Evolutionary conservation across 2,113 vertebrate genomes (phyloP).

Genomic region (Tichodroma muraria): DNA sequence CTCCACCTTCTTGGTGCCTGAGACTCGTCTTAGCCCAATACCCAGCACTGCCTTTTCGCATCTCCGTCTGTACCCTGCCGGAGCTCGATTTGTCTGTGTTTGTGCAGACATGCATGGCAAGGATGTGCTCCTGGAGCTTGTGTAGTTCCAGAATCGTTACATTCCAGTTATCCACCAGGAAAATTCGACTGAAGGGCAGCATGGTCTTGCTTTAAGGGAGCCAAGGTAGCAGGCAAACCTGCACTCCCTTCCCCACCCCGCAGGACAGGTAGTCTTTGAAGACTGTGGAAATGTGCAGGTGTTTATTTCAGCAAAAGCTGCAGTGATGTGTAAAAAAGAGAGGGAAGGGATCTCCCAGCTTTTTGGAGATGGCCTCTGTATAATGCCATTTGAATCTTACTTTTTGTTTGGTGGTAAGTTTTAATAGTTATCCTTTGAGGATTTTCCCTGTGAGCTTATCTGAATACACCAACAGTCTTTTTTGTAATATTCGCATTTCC

Average conservation of each 20-base stretch:
- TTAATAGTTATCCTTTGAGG: conserved; percentile 80
- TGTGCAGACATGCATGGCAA: conserved; percentile 58
- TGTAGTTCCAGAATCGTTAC: neutral
- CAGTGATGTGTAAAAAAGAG: neutral
- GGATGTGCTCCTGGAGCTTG: neutral
- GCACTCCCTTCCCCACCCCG: neutral
- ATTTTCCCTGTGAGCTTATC: conserved; percentile 76
- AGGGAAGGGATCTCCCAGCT: conserved; percentile 41
- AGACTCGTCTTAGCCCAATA: conserved; percentile 39
- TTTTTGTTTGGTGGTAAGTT: conserved; percentile 80
- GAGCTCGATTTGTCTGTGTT: conserved; percentile 54
- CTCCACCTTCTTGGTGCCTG: neutral
- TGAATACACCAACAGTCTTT: conserved; percentile 81
- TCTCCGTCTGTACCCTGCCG: conserved; percentile 1
- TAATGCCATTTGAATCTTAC: conserved; percentile 67
- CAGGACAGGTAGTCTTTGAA: neutral
- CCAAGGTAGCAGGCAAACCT: neutral
- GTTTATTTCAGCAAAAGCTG: conserved; percentile 17
- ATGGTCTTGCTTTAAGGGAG: neutral
- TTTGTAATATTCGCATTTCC: conserved; percentile 82
- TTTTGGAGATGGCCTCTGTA: conserved; percentile 57
- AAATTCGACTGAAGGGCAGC: neutral
- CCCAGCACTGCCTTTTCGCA: neutral
- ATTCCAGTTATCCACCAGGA: neutral
- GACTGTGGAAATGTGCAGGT: neutral